phyloP scores from a whole-genome alignment of 1,140 invertebrate species.

The Dreissena rostriformis region DNA sequence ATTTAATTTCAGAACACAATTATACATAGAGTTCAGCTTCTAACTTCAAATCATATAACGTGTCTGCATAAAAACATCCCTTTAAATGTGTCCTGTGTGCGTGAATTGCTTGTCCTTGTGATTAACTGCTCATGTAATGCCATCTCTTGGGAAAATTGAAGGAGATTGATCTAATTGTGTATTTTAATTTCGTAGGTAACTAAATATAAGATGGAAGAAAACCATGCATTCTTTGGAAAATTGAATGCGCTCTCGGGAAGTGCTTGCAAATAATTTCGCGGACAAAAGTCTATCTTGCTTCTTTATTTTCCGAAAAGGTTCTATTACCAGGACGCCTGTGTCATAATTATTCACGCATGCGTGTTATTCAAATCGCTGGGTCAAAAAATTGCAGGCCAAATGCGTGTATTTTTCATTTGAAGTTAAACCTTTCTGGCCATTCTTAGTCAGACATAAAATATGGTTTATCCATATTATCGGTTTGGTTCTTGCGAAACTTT shows the following conservation, averaged over 20 bases:
- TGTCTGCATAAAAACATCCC: no score
- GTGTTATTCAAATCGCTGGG: background rate
- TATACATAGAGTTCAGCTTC: no score
- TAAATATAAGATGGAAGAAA: conserved; percentile 34
- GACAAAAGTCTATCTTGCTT: conserved; percentile 18
- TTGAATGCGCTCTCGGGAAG: conserved; percentile 34
- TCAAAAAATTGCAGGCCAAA: background rate
- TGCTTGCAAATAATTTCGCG: conserved; percentile 11
- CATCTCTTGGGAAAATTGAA: conserved; percentile 1
- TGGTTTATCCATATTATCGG: no score
- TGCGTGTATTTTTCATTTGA: no score
- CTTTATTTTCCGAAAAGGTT: conserved; percentile 26
- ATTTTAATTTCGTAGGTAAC: conserved; percentile 17
- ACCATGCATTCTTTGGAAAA: conserved; percentile 24
- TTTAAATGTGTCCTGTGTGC: background rate
- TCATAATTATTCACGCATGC: conserved; percentile 35
- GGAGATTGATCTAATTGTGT: conserved; percentile 17
- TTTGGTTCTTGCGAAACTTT: no score
- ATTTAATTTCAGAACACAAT: no score
- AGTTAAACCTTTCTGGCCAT: no score
- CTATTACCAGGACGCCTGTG: conserved; percentile 11
- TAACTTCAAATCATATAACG: no score
- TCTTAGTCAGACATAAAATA: no score
- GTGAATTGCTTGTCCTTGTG: background rate
- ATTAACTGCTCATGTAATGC: background rate